Base-by-base conservation (phyloP, 2,113 vertebrate species). In the Myocastor coypus region DNA sequence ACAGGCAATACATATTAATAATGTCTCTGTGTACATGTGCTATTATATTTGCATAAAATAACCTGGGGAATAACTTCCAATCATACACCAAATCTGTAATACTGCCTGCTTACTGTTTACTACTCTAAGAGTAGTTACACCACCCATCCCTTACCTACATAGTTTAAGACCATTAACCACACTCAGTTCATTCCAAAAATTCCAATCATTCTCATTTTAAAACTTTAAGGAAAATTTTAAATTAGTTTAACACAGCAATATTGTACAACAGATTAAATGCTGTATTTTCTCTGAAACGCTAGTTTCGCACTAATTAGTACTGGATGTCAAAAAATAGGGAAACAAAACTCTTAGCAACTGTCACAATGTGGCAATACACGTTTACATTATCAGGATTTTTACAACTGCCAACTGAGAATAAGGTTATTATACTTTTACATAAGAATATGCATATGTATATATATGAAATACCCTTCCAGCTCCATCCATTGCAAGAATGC, bases 401-500 rank as follows among this genome's bases (percentile, higher is more conserved):
- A 40, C 0, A 91, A 4, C 32, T 63, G 89, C 40, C 52, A 30
- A 69, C 1, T 42, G 55, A 77, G 50, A 92, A 69, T 34, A 64
- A 37, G 3, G 88, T 52, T 77, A 64, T 16, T 6, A 94, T 14
- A 96, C 63, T 92, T 92, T 40, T 80, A 8, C 7, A 66, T 52
- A 97, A 40, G 91, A 22, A 95, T 7, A 66, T 32, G 98, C 99
- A 77, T 75, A n/a, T 32, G 19, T 3, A 63, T 63, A 28, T 63
- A 63, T 24, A 8, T 37, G 37, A 20, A 78, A 46, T 78, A 99
- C 99, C 96, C 99, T 99, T 91, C 99, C 99, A 97, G 99, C 99
- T 98, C 99, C 99, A 99, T 99, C 99, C 97, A 99, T 97, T 0
- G 98, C 99, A 96, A 99, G 98, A 96, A 99, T 98, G 83, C 98